Evolutionary conservation across 2,888 invertebrate genomes (phyloP).

Genomic region (Quadroppia sp.): DNA sequence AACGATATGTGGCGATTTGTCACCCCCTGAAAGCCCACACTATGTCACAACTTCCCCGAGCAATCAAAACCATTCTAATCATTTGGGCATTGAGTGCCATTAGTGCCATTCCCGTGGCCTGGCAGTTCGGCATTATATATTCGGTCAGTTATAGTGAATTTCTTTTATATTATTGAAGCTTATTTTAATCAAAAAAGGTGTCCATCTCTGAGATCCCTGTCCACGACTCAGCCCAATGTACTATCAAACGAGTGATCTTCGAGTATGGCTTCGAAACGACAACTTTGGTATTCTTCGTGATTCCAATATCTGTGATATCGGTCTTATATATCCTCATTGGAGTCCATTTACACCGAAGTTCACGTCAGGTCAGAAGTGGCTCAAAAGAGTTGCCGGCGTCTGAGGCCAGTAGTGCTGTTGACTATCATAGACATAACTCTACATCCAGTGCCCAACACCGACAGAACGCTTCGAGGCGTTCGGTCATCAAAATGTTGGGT

Average conservation of each 20-base stretch:
- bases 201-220: not conserved
- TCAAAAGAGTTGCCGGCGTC: constrained; percentile 4
- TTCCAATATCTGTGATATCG: constrained; percentile 78
- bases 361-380: constrained; percentile 20
- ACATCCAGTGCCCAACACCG: constrained; percentile 36
- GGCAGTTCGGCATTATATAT: constrained; percentile 68
- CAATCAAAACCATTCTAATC: constrained; percentile 69
- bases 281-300: constrained; percentile 71
- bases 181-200: not conserved
- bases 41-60: constrained; percentile 75
- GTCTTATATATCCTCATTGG: constrained; percentile 64
- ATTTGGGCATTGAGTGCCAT: constrained; percentile 70
- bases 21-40: constrained; percentile 77
- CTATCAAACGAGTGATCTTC: constrained; percentile 58
- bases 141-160: constrained; percentile 34
- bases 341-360: constrained; percentile 45
- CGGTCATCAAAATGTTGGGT: constrained; percentile 62
- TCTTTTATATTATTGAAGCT: constrained; percentile 1
- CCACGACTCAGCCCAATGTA: constrained; percentile 57
- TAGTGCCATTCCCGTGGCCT: constrained; percentile 54
- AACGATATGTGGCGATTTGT: constrained; percentile 80
- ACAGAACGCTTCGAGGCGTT: constrained; percentile 46
- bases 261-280: constrained; percentile 74
- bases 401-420: not conserved
- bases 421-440: constrained; percentile 44